phyloP scores from a whole-genome alignment of 1,140 invertebrate genomes.

The Trachelipus rathkii region DNA sequence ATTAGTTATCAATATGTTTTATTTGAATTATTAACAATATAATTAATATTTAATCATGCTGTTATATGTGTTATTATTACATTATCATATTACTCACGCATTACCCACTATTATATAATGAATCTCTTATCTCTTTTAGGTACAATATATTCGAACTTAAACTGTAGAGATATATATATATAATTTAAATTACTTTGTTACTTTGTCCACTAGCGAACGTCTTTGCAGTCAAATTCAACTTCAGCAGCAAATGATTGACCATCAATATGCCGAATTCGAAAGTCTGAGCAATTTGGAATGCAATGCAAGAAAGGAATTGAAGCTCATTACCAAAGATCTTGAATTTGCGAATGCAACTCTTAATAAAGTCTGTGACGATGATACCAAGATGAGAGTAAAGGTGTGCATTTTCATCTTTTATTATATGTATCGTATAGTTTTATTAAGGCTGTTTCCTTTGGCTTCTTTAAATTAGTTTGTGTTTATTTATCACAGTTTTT shows the following conservation, averaged over 20 bases:
- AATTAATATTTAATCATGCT: too few species aligned
- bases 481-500: too few species aligned
- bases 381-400: background rate
- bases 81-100: too few species aligned
- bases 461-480: too few species aligned
- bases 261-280: conserved; percentile 27
- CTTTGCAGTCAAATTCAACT: conserved; percentile 18
- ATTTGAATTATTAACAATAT: too few species aligned
- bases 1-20: too few species aligned
- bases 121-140: background rate
- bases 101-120: background rate
- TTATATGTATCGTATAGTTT: too few species aligned
- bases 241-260: conserved; percentile 32
- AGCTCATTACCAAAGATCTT: background rate
- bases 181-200: background rate
- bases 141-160: background rate
- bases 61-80: too few species aligned
- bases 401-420: background rate
- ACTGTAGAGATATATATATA: too few species aligned
- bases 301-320: conserved; percentile 17
- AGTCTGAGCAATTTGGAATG: conserved; percentile 16
- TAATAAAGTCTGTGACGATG: background rate
- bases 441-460: too few species aligned
- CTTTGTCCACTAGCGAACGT: conserved; percentile 19
- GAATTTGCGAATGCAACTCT: conserved; percentile 1